A percentile compares a stretch with the other conserved stretches of the same genome.
These are phyloP conservation scores for Parazoanthus atlanticus DNA, from an alignment of 92 coral and sea anemone species.

Conservation along the genomic window DNA sequence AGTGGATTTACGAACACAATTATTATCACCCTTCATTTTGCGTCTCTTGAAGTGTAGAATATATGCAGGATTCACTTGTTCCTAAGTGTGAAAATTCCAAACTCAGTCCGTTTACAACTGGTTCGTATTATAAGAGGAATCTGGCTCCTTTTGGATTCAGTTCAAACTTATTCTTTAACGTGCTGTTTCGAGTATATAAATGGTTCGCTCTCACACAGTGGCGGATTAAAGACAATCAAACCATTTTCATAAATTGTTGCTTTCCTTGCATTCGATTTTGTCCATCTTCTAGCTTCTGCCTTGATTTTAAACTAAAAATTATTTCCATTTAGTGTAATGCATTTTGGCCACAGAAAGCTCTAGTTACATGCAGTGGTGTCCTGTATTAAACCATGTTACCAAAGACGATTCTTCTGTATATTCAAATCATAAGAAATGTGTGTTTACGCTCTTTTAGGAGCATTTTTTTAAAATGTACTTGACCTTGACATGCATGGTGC, in stretches of 20 bases:
- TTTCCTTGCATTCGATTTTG: background rate
- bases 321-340: too few species aligned
- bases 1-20: background rate
- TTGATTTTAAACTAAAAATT: background rate
- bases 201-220: background rate
- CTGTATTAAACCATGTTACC: background rate
- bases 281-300: too few species aligned
- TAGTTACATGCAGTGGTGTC: background rate
- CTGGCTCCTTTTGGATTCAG: too few species aligned
- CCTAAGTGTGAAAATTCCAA: background rate
- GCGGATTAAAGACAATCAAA: background rate
- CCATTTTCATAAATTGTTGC: conserved; percentile 4
- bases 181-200: background rate
- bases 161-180: background rate
- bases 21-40: background rate
- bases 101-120: background rate
- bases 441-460: background rate
- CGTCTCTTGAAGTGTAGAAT: background rate
- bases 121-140: background rate
- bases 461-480: background rate
- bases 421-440: background rate
- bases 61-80: background rate
- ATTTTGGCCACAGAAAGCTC: background rate
- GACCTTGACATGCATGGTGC: background rate
- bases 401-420: background rate